Percentiles rank a stretch among this genome's conserved stretches.
Evolutionary conservation across 1,140 invertebrate genomes (phyloP).

Genomic region (Procambarus clarkii): DNA sequence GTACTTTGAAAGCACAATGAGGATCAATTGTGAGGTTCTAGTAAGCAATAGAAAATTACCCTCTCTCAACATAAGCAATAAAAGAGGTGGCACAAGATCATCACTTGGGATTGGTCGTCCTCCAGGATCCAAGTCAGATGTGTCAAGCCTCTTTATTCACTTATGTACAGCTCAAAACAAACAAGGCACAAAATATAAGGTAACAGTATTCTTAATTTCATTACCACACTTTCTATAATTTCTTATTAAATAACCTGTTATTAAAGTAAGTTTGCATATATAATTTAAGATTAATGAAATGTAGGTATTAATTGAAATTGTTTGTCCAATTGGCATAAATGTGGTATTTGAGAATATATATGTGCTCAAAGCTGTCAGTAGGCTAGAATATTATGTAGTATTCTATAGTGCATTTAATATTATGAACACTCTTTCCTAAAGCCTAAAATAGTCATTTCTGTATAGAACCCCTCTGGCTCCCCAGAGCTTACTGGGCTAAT

Average conservation of each 20-base stretch:
- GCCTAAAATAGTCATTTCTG: too few relatives aligned
- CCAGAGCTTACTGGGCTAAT: too few relatives aligned
- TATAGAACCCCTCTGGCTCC: too few relatives aligned
- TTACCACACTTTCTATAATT: not conserved
- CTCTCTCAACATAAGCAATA: not conserved
- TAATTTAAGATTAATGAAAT: too few relatives aligned
- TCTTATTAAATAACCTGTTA: not conserved
- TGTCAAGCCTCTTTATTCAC: constrained; percentile 49
- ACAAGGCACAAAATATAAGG: constrained; percentile 66
- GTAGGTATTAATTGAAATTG: too few relatives aligned
- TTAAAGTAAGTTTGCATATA: too few relatives aligned
- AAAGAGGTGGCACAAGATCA: constrained; percentile 14
- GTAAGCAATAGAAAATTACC: constrained; percentile 24
- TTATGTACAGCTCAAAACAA: constrained; percentile 65
- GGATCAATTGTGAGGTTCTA: constrained; percentile 64
- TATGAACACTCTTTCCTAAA: too few relatives aligned
- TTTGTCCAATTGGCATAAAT: too few relatives aligned
- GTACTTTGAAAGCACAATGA: constrained; percentile 19
- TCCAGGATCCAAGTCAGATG: constrained; percentile 33
- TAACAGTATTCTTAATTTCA: not conserved
- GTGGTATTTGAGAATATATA: too few relatives aligned
- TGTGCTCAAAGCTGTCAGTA: too few relatives aligned
- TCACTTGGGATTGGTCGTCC: constrained; percentile 42
- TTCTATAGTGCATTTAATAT: too few relatives aligned
- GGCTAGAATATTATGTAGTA: too few relatives aligned